Evolutionary conservation across 2,888 invertebrate species (phyloP).

Genomic region (Azorinus chamasolen): DNA sequence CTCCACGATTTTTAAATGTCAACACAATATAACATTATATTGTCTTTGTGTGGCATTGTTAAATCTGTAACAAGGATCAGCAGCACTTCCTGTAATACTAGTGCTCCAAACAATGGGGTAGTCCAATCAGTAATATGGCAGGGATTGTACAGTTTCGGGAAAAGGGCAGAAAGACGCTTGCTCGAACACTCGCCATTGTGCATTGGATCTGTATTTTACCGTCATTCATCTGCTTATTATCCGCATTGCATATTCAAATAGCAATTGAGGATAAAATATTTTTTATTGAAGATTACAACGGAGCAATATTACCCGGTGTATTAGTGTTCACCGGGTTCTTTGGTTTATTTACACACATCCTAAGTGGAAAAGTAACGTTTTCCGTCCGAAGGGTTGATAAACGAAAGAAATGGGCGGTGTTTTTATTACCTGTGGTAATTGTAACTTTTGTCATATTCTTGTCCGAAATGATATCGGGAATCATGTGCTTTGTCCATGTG

Average conservation of each 20-base stretch:
- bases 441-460: constrained; percentile 58
- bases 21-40: too few species aligned
- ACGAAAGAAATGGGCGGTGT: constrained; percentile 57
- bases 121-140: constrained; percentile 41
- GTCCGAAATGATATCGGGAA: constrained; percentile 61
- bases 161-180: constrained; percentile 48
- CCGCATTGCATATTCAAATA: constrained; percentile 67
- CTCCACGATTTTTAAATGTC: too few species aligned
- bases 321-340: constrained; percentile 67
- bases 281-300: constrained; percentile 73
- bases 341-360: constrained; percentile 59
- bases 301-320: constrained; percentile 65
- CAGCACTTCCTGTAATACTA: too few species aligned
- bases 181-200: constrained; percentile 56
- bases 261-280: constrained; percentile 68
- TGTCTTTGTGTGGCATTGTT: too few species aligned
- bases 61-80: too few species aligned
- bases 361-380: constrained; percentile 64
- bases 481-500: constrained; percentile 69
- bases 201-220: constrained; percentile 66
- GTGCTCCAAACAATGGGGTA: not conserved
- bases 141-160: constrained; percentile 60
- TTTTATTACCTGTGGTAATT: constrained; percentile 53
- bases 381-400: constrained; percentile 52
- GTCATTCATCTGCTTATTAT: constrained; percentile 63